A percentile compares a stretch with the other conserved stretches of the same genome.
phyloP scores from a whole-genome alignment of 2,113 vertebrate species.

The Oriolus oriolus region DNA sequence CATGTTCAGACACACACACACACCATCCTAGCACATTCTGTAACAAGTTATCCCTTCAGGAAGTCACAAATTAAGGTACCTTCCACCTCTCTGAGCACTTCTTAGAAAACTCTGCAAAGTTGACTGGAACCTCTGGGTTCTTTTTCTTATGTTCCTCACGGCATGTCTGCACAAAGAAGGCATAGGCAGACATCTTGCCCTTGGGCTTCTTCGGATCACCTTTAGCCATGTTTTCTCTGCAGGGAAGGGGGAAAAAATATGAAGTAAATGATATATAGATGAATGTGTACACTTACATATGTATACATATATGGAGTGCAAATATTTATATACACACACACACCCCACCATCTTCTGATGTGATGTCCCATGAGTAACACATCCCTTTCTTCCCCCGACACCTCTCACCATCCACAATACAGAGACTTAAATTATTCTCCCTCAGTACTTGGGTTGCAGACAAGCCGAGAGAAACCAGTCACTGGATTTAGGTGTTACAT shows the following conservation, averaged over 20 bases:
- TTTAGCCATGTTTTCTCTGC: slow-evolving; percentile 82
- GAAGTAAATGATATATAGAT: accelerated
- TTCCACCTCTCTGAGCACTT: slow-evolving; percentile 84
- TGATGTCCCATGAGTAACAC: not conserved
- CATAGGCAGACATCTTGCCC: slow-evolving; percentile 89
- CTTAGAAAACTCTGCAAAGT: slow-evolving; percentile 88
- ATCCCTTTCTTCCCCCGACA: accelerated
- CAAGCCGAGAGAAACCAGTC: not conserved
- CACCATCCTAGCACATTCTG: accelerated
- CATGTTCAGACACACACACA: accelerated
- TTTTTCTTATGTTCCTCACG: slow-evolving; percentile 89
- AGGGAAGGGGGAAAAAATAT: not conserved
- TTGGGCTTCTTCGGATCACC: slow-evolving; percentile 89
- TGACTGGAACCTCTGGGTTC: slow-evolving; percentile 84
- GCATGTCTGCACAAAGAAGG: slow-evolving; percentile 88
- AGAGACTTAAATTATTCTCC: not conserved
- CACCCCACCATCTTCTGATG: accelerated
- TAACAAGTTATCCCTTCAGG: not conserved
- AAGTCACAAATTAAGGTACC: slow-evolving; percentile 54
- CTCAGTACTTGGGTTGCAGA: not conserved
- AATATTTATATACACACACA: accelerated
- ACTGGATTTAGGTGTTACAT: not conserved
- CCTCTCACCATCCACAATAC: not conserved
- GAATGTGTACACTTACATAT: accelerated
- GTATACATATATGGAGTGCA: accelerated